phyloP scores from a whole-genome alignment of 2,888 invertebrate genomes.

The Palloptera scutellata region DNA sequence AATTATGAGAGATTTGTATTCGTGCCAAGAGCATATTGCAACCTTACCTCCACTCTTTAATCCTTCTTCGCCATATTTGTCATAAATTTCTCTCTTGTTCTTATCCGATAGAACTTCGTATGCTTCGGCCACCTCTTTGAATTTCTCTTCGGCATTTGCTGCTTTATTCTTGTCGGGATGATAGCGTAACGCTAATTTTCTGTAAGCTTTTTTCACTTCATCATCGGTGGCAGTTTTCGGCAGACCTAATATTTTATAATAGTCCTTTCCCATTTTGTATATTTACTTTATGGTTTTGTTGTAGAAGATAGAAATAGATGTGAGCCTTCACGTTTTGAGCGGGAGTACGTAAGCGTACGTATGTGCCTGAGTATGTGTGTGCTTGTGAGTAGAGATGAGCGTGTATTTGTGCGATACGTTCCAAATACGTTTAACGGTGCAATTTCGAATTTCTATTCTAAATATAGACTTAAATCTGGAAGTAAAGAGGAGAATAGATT shows the following conservation, averaged over 20 bases:
- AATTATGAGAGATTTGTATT: no score
- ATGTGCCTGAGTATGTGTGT: conserved; percentile 12
- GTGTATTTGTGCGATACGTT: conserved; percentile 10
- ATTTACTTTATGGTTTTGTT: conserved; percentile 18
- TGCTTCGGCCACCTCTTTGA: conserved; percentile 97
- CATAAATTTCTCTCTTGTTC: conserved; percentile 94
- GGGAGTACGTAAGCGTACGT: neutral
- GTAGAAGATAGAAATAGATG: neutral
- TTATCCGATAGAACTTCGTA: conserved; percentile 97
- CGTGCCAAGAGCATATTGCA: no score
- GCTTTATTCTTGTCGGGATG: conserved; percentile 99
- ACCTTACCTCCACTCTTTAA: conserved; percentile 74
- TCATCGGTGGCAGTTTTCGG: conserved; percentile 89
- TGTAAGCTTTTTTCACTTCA: conserved; percentile 96
- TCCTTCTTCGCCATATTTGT: conserved; percentile 92
- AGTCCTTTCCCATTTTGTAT: conserved; percentile 91
- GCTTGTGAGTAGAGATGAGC: neutral
- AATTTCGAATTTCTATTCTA: conserved; percentile 16
- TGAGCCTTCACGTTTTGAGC: neutral
- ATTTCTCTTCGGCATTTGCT: conserved; percentile 93
- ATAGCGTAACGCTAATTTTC: conserved; percentile 95
- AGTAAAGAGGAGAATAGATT: neutral
- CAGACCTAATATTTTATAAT: conserved; percentile 92
- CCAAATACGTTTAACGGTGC: conserved; percentile 4
- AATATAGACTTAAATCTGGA: conserved; percentile 2